phyloP scores from a whole-genome alignment of 2,888 invertebrate genomes.

The Omphaloscelis lunosa region DNA sequence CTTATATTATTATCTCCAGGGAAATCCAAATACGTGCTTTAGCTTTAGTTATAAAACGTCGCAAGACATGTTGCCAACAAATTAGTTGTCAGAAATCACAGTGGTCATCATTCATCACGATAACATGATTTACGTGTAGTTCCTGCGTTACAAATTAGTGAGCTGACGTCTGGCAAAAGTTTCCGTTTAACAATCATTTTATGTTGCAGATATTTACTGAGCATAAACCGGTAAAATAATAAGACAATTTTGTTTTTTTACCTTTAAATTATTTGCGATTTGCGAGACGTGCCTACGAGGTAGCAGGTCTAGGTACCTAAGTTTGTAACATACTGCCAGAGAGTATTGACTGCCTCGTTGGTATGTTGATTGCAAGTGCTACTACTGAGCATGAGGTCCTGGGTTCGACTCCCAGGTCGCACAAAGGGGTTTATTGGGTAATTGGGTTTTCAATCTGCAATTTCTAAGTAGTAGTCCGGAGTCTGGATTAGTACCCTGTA shows the following conservation, averaged over 20 bases:
- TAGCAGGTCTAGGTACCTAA: neutral
- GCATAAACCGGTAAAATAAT: neutral
- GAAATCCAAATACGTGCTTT: conserved; percentile 14
- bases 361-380: too few species aligned
- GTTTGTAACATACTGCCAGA: neutral
- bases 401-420: too few species aligned
- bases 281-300: neutral
- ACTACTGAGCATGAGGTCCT: too few species aligned
- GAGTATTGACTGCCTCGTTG: too few species aligned
- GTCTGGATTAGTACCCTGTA: too few species aligned
- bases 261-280: neutral
- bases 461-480: too few species aligned
- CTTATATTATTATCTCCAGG: neutral
- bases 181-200: conserved; percentile 4
- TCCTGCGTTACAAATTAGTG: conserved; percentile 24
- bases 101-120: conserved; percentile 12
- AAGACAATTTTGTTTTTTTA: neutral
- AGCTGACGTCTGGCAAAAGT: conserved; percentile 12
- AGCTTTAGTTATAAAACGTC: conserved; percentile 24
- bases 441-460: too few species aligned
- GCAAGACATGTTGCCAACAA: conserved; percentile 28
- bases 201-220: conserved; percentile 3
- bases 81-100: conserved; percentile 12
- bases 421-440: too few species aligned
- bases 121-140: conserved; percentile 21